These are phyloP conservation scores for Hyla sarda DNA, from an alignment of 2,113 vertebrate species.

Conservation along the genomic window DNA sequence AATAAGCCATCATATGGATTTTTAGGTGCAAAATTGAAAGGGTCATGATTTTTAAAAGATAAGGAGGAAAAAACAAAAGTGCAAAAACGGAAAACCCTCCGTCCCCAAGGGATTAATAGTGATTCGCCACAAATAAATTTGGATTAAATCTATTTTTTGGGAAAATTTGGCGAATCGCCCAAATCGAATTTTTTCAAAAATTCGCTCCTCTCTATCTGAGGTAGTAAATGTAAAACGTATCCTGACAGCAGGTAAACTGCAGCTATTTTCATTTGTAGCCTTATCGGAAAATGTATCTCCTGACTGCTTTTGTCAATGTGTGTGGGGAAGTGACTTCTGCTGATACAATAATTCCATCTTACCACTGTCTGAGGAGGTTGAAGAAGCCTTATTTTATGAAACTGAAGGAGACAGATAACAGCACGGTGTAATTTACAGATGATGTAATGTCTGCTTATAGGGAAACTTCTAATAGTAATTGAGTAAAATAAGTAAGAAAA, in stretches of 20 bases:
- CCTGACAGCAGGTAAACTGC: conserved; percentile 39
- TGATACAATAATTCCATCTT: conserved; percentile 21
- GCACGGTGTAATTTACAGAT: conserved; percentile 13
- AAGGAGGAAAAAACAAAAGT: no score
- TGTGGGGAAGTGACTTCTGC: conserved; percentile 23
- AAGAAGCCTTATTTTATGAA: background rate
- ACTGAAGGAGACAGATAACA: conserved; percentile 8
- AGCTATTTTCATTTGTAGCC: conserved; percentile 33
- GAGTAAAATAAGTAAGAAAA: background rate
- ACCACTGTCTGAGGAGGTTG: background rate
- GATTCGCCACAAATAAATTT: no score
- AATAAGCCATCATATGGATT: no score
- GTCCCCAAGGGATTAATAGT: no score
- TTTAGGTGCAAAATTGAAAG: no score
- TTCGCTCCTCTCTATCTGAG: background rate
- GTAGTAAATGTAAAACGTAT: background rate
- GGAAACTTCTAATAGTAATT: background rate
- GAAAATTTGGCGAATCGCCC: no score
- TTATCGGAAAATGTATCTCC: conserved; percentile 45
- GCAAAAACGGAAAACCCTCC: no score
- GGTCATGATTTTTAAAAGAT: no score
- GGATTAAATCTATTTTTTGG: no score
- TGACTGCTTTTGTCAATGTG: conserved; percentile 15
- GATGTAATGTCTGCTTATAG: conserved; percentile 22
- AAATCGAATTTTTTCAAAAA: no score